phyloP scores from a whole-genome alignment of 2,113 vertebrate genomes.

The Nicator chloris region DNA sequence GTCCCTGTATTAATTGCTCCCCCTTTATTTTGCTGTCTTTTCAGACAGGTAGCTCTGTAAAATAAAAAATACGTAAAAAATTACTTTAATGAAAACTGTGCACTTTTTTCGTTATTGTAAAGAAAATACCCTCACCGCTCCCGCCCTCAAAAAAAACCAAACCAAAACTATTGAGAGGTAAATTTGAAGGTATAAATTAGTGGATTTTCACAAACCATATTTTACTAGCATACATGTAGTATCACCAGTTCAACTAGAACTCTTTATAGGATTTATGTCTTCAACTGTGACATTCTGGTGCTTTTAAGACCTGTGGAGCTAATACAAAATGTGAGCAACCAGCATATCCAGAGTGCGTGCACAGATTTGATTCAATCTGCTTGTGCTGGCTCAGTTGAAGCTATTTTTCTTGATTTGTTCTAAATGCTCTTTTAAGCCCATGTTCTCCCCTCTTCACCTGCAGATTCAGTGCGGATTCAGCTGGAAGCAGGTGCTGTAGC shows the following conservation, averaged over 20 bases:
- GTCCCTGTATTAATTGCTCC: not conserved
- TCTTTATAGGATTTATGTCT: not conserved
- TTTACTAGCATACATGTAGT: not conserved
- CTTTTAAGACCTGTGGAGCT: not conserved
- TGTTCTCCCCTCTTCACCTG: not conserved
- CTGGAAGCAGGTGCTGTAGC: conserved; percentile 86
- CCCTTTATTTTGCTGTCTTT: not conserved
- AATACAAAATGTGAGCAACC: not conserved
- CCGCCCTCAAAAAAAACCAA: no score
- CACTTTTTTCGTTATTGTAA: not conserved
- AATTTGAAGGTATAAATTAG: not conserved
- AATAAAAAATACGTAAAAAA: not conserved
- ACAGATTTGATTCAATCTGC: not conserved
- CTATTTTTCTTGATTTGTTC: not conserved
- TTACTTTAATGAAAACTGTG: not conserved
- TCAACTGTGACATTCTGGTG: not conserved
- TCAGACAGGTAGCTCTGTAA: not conserved
- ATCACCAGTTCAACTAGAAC: not conserved
- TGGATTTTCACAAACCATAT: not conserved
- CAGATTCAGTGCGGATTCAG: conserved; percentile 78
- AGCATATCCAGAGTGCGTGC: not conserved
- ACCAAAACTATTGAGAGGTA: not conserved
- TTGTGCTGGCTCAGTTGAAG: not conserved
- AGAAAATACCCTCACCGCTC: accelerated
- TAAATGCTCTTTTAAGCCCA: not conserved